These are phyloP conservation scores for Craseonycteris thonglongyai DNA, from an alignment of 2,113 vertebrate species.

Conservation along the genomic window DNA sequence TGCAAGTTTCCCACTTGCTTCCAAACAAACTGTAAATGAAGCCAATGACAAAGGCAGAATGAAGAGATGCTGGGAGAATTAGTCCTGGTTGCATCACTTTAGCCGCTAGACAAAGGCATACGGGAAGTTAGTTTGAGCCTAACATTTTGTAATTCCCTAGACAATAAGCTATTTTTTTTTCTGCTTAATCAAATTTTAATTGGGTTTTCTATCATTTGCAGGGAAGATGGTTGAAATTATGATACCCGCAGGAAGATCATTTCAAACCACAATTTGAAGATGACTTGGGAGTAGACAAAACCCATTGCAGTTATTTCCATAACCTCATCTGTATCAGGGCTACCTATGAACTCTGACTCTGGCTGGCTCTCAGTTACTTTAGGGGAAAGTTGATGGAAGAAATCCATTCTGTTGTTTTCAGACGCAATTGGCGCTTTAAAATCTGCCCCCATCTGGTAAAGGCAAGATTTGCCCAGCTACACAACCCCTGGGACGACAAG, in stretches of 20 bases:
- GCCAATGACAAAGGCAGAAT: background rate
- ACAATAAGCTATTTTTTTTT: background rate
- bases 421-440: background rate
- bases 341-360: background rate
- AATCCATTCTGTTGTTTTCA: background rate
- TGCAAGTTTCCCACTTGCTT: background rate
- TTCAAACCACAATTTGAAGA: background rate
- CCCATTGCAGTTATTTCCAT: background rate
- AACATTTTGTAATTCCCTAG: background rate
- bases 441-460: background rate
- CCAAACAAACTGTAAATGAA: background rate
- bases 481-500: background rate
- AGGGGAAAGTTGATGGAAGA: background rate
- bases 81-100: background rate
- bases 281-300: background rate
- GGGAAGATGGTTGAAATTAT: background rate
- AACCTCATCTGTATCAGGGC: background rate
- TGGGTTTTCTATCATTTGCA: background rate
- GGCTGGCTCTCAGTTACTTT: background rate
- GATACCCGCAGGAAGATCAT: background rate
- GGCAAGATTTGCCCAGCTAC: background rate
- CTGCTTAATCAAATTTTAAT: background rate
- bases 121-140: background rate
- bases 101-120: background rate
- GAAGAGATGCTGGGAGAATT: background rate